Evolutionary conservation across 2,888 invertebrate genomes (phyloP), one percentile per base, ranked within the genome.

Genomic region (Amblyjoppa fuscipennis): DNA sequence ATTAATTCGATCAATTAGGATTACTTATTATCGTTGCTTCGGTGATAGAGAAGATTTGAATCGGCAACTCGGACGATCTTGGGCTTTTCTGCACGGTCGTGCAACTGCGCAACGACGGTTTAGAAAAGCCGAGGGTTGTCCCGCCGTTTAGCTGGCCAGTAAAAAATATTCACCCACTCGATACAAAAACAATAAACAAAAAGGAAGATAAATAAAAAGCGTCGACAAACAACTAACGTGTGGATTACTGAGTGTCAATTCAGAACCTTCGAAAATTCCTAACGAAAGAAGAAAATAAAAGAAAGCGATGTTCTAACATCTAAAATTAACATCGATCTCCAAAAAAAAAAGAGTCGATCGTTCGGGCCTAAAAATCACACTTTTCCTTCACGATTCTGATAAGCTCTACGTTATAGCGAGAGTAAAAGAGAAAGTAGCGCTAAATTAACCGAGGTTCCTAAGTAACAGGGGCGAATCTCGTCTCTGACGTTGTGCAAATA

Each of bases 401-500:
- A 69, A 70, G 49, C 31, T 70, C 51, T 45, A 61, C 49, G 45
- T 76, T 49, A 53, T 51, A 77, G 53, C 25, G 51, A 20, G 41
- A 70, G 49, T 20, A 61, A 59, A 31, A 78, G 70, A 53, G 59
- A 34, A 61, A 69, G 51, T 45, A 81, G 66, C 13, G 64, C 64
- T 68, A 70, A 74, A 56, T 70, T 77, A 71, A 70, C n/a, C 59
- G 69, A 83, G 45, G 81, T 77, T 81, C 69, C 59, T 85, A 83
- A 53, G 9, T 45, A 79, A 45, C 51, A 68, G 64, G 70, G 71
- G 31, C 80, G 83, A 84, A 80, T 86, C 83, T 84, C 81, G 85
- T 53, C 79, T 80, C 38, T 81, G 70, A 66, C 76, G 38, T 56
- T 70, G 80, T 81, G 16, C 49, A 20, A 11, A 41, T 66, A 2